Base-by-base conservation (phyloP, 2,113 vertebrate genomes). In the Pygathrix nemaeus region DNA sequence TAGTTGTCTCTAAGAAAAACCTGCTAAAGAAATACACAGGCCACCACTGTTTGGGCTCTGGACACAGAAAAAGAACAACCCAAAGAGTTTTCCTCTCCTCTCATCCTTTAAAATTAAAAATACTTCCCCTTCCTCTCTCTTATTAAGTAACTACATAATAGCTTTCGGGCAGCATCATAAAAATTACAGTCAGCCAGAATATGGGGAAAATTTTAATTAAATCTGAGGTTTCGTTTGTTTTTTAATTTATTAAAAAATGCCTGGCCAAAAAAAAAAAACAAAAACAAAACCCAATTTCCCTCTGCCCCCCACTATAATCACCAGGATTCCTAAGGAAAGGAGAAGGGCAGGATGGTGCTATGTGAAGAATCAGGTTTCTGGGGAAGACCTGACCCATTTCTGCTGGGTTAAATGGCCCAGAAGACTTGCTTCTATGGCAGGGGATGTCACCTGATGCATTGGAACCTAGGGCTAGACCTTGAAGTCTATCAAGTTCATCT, bases 151-250 rank as follows among this genome's bases (percentile, higher is more conserved):
- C 32, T 82, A 13, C 12, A 59, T 94, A 96, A 93, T 55, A 94
- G 55, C 73, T 83, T 97, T 97, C 97, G 72, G 94, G 96, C 75
- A 90, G 59, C 55, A 85, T 57, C 9, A 75, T 94, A 94, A 98
- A 98, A 97, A 98, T 96, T 93, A 94, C 81, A 95, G 52, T 83
- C 40, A 35, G 61, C 21, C 85, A 97, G 95, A 98, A 96, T 97
- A 96, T 1, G 35, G 81, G 86, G 82, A 52, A 94, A 94, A 70
- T 98, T 98, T 98, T 90, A 98, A 99, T 98, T 98, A 98, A 98
- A 96, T 98, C 20, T 6, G 52, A 66, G 61, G 88, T 98, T 98
- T 96, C 23, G 94, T 98, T 96, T 95, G 55, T 0, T 40, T 97
- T 97, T 93, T 79, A 35, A 96, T 98, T 94, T 93, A 95, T 97